phyloP scores from a whole-genome alignment of 1,140 invertebrate species.

The Planococcus citri region DNA sequence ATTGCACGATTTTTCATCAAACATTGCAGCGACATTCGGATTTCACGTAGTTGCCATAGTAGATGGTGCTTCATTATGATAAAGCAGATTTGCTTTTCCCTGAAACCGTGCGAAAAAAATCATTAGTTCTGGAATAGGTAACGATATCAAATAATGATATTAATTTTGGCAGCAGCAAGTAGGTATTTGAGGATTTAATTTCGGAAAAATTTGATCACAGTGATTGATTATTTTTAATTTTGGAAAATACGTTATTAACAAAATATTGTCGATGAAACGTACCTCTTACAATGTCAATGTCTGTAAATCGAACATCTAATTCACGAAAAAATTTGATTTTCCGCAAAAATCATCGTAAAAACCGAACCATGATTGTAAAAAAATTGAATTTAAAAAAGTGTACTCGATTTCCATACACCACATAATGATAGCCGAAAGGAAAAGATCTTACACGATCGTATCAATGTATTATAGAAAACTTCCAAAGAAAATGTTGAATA shows the following conservation, averaged over 20 bases:
- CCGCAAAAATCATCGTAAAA: background rate
- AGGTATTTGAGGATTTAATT: no score
- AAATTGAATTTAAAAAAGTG: background rate
- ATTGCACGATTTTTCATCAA: background rate
- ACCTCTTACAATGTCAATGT: background rate
- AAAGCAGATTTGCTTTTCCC: background rate
- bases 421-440: background rate
- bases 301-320: no score
- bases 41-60: background rate
- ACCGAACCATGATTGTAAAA: background rate
- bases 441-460: background rate
- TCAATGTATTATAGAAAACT: background rate
- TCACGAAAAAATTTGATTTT: no score
- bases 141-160: background rate
- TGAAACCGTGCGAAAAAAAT: background rate
- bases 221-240: no score
- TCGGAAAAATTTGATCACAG: background rate
- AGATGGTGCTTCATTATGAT: background rate
- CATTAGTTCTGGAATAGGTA: background rate
- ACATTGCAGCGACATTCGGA: background rate
- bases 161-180: background rate
- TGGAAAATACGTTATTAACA: no score
- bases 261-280: no score
- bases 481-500: constrained; percentile 2
- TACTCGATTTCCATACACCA: background rate